Evolutionary conservation across 1,140 invertebrate genomes (phyloP).

Genomic region (Calosoma granatense): DNA sequence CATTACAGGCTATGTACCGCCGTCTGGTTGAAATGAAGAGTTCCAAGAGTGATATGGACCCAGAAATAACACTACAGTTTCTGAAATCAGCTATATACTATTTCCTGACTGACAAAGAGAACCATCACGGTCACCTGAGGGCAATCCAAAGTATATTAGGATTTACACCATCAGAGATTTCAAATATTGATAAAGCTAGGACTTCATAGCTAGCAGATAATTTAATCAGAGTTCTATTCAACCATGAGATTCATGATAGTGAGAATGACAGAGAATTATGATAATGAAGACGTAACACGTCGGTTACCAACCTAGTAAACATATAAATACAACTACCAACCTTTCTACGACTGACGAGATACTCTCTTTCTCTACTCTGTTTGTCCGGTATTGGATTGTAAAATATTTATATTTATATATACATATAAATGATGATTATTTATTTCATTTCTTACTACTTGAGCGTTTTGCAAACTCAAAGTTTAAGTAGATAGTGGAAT

Average conservation of each 20-base stretch:
- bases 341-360: too few species aligned
- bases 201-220: slow-evolving; percentile 18
- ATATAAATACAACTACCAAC: too few species aligned
- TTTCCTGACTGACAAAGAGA: slow-evolving; percentile 77
- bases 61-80: slow-evolving; percentile 78
- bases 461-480: too few species aligned
- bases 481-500: too few species aligned
- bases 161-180: slow-evolving; percentile 62
- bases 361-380: too few species aligned
- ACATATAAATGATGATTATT: too few species aligned
- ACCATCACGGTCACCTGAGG: slow-evolving; percentile 68
- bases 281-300: not conserved
- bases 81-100: slow-evolving; percentile 85
- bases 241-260: not conserved
- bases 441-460: too few species aligned
- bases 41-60: slow-evolving; percentile 58
- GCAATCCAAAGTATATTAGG: slow-evolving; percentile 80
- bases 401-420: too few species aligned
- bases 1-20: slow-evolving; percentile 68
- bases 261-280: not conserved
- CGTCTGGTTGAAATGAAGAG: slow-evolving; percentile 63
- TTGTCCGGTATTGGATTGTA: too few species aligned
- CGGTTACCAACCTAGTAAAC: too few species aligned
- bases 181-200: slow-evolving; percentile 58
- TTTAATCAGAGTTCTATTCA: not conserved